These are phyloP conservation scores for Myotis daubentonii DNA, from an alignment of 2,797 vertebrate species.

Conservation along the genomic window DNA sequence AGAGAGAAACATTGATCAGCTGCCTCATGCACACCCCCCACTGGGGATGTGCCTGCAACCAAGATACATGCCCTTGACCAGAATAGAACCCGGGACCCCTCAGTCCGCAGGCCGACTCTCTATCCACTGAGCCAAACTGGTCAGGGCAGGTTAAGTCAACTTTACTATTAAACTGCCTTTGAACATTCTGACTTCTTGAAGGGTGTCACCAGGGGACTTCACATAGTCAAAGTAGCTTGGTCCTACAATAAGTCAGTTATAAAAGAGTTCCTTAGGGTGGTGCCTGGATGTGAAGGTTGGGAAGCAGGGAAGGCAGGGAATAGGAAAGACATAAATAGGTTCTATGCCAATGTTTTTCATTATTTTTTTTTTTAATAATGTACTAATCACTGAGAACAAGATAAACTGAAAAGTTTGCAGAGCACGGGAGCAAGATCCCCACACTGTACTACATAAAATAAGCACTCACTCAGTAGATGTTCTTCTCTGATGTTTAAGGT, in stretches of 20 bases:
- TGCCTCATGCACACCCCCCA: no score
- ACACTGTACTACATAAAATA: not conserved
- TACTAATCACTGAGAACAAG: conserved; percentile 7
- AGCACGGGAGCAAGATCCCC: not conserved
- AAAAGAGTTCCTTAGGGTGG: not conserved
- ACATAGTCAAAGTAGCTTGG: not conserved
- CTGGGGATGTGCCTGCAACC: no score
- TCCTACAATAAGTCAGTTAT: not conserved
- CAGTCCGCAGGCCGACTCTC: no score
- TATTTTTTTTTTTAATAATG: not conserved
- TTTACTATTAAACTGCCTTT: not conserved
- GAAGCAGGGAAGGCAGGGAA: not conserved
- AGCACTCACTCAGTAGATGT: not conserved
- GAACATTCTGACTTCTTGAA: not conserved
- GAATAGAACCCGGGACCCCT: no score
- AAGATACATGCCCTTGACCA: no score
- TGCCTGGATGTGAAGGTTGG: no score
- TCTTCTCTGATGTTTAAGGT: not conserved
- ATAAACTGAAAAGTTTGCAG: not conserved
- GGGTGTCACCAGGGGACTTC: not conserved
- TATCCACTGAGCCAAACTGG: no score
- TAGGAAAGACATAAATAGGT: not conserved
- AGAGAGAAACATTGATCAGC: no score
- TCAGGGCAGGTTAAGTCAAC: not conserved
- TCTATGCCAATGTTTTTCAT: not conserved